These are phyloP conservation scores for Smittia aterrima DNA, from an alignment of 2,888 invertebrate genomes.

Conservation along the genomic window DNA sequence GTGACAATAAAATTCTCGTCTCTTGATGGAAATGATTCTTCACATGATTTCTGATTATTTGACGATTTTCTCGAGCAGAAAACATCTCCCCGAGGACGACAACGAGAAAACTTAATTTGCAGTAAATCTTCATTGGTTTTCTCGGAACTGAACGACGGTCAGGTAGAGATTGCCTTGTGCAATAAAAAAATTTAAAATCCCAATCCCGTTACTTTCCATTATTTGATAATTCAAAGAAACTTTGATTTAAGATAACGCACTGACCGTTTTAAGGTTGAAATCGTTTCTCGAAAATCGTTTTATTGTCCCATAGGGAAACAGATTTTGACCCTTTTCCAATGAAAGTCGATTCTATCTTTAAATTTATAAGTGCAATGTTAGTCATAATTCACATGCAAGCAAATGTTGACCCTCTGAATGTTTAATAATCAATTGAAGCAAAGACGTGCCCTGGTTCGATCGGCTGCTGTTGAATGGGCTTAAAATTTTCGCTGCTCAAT, in stretches of 20 bases:
- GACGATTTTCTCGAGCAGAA: constrained; percentile 12
- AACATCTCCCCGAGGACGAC: neutral
- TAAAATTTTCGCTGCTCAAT: constrained; percentile 45
- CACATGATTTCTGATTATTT: constrained; percentile 4
- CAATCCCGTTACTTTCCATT: constrained; percentile 34
- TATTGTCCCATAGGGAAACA: constrained; percentile 20
- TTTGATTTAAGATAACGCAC: constrained; percentile 31
- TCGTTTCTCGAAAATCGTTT: neutral
- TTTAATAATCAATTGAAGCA: constrained; percentile 54
- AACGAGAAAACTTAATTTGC: neutral
- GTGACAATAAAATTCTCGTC: neutral
- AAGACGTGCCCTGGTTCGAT: constrained; percentile 89
- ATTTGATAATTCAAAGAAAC: constrained; percentile 21
- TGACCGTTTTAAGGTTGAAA: constrained; percentile 12
- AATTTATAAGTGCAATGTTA: constrained; percentile 6
- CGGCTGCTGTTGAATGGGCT: constrained; percentile 52
- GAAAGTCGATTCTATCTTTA: neutral
- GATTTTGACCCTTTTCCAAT: constrained; percentile 10
- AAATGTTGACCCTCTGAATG: neutral
- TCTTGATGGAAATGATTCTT: constrained; percentile 8
- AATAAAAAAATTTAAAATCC: constrained; percentile 20
- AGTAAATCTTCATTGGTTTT: constrained; percentile 5
- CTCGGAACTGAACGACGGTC: too few species aligned
- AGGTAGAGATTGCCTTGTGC: neutral
- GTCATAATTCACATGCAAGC: constrained; percentile 15